These are phyloP conservation scores for Cantharis rustica DNA, from an alignment of 2,888 invertebrate species.

Conservation along the genomic window DNA sequence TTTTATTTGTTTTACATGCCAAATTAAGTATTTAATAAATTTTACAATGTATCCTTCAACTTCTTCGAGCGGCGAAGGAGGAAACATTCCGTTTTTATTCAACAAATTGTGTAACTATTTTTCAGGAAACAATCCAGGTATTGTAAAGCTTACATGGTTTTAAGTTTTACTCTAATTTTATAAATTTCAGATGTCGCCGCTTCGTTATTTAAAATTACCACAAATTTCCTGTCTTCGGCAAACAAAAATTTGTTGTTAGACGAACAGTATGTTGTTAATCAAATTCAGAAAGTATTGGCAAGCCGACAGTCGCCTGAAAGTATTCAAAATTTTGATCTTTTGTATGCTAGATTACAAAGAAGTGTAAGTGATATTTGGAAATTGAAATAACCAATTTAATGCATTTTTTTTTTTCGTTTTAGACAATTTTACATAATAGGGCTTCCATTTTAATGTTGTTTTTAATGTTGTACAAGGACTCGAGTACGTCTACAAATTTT, in stretches of 20 bases:
- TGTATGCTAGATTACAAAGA: conserved; percentile 49
- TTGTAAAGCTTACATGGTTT: background rate
- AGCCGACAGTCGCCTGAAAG: conserved; percentile 39
- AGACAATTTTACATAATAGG: conserved; percentile 47
- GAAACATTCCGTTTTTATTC: conserved; percentile 33
- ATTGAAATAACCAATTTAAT: conserved; percentile 11
- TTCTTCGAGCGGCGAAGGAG: conserved; percentile 21
- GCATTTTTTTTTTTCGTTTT: conserved; percentile 27
- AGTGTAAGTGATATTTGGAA: conserved; percentile 39
- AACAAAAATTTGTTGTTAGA: conserved; percentile 43
- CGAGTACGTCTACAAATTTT: conserved; percentile 31
- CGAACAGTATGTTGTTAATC: conserved; percentile 40
- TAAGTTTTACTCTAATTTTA: background rate
- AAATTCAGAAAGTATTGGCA: conserved; percentile 36
- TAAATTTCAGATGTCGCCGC: conserved; percentile 42
- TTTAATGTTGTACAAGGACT: conserved; percentile 39
- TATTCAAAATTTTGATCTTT: conserved; percentile 47
- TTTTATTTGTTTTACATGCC: background rate
- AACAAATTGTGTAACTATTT: conserved; percentile 49
- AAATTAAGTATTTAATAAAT: background rate
- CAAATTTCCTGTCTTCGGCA: conserved; percentile 41
- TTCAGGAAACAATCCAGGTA: conserved; percentile 45
- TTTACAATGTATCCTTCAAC: conserved; percentile 31
- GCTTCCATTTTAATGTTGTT: conserved; percentile 46
- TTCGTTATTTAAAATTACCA: conserved; percentile 42